A percentile compares a stretch with the other conserved stretches of the same genome.
phyloP scores from a whole-genome alignment of 2,797 vertebrate species.

The Fringilla coelebs region DNA sequence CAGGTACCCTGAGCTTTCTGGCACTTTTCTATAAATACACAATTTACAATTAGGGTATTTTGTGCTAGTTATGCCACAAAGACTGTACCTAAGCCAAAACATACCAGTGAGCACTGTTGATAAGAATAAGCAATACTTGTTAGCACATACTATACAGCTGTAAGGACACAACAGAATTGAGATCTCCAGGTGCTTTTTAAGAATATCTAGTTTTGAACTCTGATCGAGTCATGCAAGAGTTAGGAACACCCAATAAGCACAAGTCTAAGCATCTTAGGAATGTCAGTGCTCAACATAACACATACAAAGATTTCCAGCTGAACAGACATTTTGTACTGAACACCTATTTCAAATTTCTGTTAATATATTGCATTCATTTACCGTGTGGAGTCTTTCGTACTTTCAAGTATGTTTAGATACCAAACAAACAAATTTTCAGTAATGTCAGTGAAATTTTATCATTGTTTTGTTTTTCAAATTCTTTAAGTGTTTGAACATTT shows the following conservation, averaged over 20 bases:
- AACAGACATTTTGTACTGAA: neutral
- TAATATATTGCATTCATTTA: neutral
- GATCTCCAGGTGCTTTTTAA: neutral
- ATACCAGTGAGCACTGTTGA: neutral
- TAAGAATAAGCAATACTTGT: neutral
- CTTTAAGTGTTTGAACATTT: neutral
- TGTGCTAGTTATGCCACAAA: neutral
- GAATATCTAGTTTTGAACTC: neutral
- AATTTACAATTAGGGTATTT: neutral
- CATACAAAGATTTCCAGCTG: neutral
- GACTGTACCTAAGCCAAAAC: neutral
- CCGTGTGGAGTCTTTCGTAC: neutral
- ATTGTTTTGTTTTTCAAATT: neutral
- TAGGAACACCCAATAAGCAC: neutral
- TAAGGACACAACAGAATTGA: neutral
- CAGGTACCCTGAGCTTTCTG: neutral
- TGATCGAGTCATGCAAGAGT: neutral
- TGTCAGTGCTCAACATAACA: neutral
- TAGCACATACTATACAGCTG: rapidly evolving
- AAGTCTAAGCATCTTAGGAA: conserved; percentile 7
- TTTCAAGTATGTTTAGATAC: neutral
- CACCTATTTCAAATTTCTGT: neutral
- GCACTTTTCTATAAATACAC: neutral
- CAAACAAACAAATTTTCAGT: neutral
- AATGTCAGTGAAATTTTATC: neutral